These are phyloP conservation scores for Myodes glareolus DNA, from an alignment of 2,113 vertebrate species.

Conservation along the genomic window DNA sequence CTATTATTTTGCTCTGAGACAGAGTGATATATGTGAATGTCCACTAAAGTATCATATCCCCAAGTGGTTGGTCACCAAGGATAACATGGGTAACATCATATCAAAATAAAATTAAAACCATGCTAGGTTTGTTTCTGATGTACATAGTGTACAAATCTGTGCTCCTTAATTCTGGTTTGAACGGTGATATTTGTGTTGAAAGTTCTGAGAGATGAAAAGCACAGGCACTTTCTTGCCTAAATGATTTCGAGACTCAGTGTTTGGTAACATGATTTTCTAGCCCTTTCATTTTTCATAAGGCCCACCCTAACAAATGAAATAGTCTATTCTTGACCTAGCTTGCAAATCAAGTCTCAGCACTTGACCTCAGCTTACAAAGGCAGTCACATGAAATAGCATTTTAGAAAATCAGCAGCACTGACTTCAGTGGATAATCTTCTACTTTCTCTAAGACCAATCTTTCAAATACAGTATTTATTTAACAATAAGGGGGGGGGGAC, in stretches of 20 bases:
- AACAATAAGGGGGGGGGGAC: not conserved
- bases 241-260: not conserved
- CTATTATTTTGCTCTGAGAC: not conserved
- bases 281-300: not conserved
- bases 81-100: not conserved
- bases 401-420: not conserved
- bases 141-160: not conserved
- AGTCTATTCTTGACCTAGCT: not conserved
- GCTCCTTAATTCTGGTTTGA: not conserved
- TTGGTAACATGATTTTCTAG: not conserved
- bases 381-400: not conserved
- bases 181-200: not conserved
- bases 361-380: not conserved
- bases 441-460: not conserved
- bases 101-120: not conserved
- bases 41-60: not conserved
- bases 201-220: not conserved
- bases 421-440: not conserved
- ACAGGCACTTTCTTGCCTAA: not conserved
- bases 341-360: not conserved
- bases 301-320: not conserved
- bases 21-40: too few species aligned
- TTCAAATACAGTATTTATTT: constrained; percentile 21
- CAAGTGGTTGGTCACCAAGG: not conserved
- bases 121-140: not conserved